Evolutionary conservation across 2,113 vertebrate species (phyloP), one percentile per base, ranked within the genome.

Genomic region (Cynocephalus volans): DNA sequence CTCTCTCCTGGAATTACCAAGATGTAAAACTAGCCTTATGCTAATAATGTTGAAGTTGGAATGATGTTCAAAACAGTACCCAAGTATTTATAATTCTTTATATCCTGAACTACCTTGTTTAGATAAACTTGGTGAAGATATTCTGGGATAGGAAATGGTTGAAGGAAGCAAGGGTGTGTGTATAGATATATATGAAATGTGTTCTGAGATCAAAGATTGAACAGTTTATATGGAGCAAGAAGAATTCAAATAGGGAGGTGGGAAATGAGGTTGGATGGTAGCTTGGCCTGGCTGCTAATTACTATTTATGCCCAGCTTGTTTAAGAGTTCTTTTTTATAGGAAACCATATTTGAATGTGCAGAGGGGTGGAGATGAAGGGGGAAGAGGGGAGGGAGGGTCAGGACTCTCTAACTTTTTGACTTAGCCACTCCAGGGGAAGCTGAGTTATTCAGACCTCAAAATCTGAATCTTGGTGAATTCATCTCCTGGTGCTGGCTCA

Each of bases 321-420:
- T 89, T 80, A 88, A 85, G 41, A 70, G n/a, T 26, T 87, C 24
- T 93, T 65, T 95, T 91, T 94, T 58, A 76, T n/a, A 83, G 41
- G 36, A 91, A 76, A 84, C 26, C 31, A 17, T 69, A 83, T 65
- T 64, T 97, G 56, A 65, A 45, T 76, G 41, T 41, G 41, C 41
- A 41, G 41, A 41, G 41, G 41, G 41, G 41, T 41, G 41, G 41
- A 41, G 4, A 41, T 41, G 41, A 41, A 41, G 41, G 41, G 41
- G 79, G n/a, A 45, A 10, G 11, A 19, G 28, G 64, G 41, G 3
- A 6, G 3, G 3, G 15, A 45, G 24, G 19, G 23, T 18, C 48
- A 86, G 19, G 23, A 18, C 48, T 82, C 23, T 26, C 33, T 64
- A 56, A 77, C 26, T 36, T 95, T 95, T 80, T 90, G 41, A 82